Evolutionary conservation across 92 coral and sea anemone species (phyloP).

Genomic region (Anthopleura xanthogrammica): DNA sequence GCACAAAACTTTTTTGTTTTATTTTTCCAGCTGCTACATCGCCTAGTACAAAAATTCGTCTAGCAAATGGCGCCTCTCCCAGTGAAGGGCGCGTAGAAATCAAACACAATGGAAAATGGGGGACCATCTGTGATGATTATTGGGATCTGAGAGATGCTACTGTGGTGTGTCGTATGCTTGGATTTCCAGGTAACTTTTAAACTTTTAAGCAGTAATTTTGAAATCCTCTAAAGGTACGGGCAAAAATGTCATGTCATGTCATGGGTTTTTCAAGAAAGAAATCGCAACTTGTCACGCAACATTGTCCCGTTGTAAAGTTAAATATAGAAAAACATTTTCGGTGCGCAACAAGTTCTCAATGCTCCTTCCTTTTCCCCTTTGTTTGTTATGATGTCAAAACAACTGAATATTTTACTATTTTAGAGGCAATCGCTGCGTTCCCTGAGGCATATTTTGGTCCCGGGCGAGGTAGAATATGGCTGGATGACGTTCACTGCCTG

Average conservation of each 20-base stretch:
- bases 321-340: no score
- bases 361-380: no score
- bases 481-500: slow-evolving; percentile 28
- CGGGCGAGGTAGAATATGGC: slow-evolving; percentile 29
- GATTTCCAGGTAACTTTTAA: slow-evolving; percentile 21
- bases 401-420: background rate
- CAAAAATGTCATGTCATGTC: no score
- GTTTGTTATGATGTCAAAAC: background rate
- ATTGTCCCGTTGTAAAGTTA: no score
- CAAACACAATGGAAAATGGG: slow-evolving; percentile 24
- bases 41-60: background rate
- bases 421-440: slow-evolving; percentile 19
- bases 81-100: slow-evolving; percentile 33
- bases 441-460: slow-evolving; percentile 9
- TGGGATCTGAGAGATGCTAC: slow-evolving; percentile 27
- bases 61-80: slow-evolving; percentile 12
- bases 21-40: slow-evolving; percentile 1
- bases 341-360: no score
- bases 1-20: background rate
- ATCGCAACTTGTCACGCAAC: no score
- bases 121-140: slow-evolving; percentile 27
- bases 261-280: no score
- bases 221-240: no score
- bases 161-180: slow-evolving; percentile 25
- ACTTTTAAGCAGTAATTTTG: no score